phyloP scores from a whole-genome alignment of 2,113 vertebrate genomes.

The Alethe castanea region DNA sequence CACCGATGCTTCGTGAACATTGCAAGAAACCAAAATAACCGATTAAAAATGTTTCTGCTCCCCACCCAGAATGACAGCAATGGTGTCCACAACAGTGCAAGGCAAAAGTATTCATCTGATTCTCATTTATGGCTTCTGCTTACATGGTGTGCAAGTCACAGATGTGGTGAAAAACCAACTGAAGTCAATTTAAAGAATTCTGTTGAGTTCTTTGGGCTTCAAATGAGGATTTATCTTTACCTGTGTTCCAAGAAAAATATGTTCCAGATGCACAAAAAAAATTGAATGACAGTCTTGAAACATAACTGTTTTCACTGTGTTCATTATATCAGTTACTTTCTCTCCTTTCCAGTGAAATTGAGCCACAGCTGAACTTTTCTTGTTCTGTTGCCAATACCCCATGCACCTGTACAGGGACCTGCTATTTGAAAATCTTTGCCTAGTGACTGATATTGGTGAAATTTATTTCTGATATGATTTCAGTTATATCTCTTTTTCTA shows the following conservation, averaged over 20 bases:
- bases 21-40: background rate
- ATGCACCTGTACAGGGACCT: slow-evolving; percentile 47
- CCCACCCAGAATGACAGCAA: background rate
- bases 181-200: slow-evolving; percentile 10
- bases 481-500: background rate
- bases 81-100: background rate
- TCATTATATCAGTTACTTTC: slow-evolving; percentile 27
- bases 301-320: slow-evolving; percentile 31
- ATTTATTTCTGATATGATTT: background rate
- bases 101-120: background rate
- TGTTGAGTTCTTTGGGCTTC: background rate
- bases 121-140: background rate
- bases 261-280: slow-evolving; percentile 34
- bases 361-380: slow-evolving; percentile 15
- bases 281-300: slow-evolving; percentile 28
- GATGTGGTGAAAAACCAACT: background rate
- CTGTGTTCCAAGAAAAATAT: slow-evolving; percentile 32
- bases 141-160: background rate
- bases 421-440: slow-evolving; percentile 20
- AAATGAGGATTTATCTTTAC: slow-evolving; percentile 4
- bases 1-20: background rate
- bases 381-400: background rate
- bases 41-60: background rate
- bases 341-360: slow-evolving; percentile 13
- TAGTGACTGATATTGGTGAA: background rate